Evolutionary conservation across 2,113 vertebrate genomes (phyloP).

Genomic region (Ardeotis arabs): DNA sequence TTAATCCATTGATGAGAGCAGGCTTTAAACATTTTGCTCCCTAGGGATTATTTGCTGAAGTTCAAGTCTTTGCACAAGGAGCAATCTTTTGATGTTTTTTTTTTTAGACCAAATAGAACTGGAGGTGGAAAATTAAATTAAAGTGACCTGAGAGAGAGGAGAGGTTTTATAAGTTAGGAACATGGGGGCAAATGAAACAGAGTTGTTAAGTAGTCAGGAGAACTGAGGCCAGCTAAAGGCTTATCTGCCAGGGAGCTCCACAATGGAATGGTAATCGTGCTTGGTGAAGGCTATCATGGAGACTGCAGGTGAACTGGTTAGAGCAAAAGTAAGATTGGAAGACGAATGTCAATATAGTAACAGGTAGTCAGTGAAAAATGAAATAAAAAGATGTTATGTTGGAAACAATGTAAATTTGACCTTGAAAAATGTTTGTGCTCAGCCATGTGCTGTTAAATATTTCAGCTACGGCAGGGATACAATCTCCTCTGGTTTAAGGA

Average conservation of each 20-base stretch:
- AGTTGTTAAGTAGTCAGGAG: background rate
- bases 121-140: background rate
- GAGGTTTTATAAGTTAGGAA: background rate
- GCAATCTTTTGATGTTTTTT: background rate
- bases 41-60: background rate
- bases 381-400: background rate
- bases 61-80: background rate
- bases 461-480: background rate
- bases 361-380: background rate
- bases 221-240: background rate
- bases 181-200: background rate
- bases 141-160: background rate
- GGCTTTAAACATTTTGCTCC: background rate
- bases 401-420: background rate
- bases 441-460: background rate
- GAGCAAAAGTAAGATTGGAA: background rate
- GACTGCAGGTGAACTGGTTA: background rate
- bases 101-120: background rate
- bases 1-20: background rate
- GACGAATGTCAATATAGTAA: background rate
- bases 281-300: background rate
- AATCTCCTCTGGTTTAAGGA: background rate
- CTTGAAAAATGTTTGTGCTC: background rate
- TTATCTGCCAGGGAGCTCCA: background rate
- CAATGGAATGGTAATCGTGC: background rate